Percentiles rank a stretch among this genome's conserved stretches.
Evolutionary conservation across 2,797 vertebrate species (phyloP).

Genomic region (Gallinago stenura): DNA sequence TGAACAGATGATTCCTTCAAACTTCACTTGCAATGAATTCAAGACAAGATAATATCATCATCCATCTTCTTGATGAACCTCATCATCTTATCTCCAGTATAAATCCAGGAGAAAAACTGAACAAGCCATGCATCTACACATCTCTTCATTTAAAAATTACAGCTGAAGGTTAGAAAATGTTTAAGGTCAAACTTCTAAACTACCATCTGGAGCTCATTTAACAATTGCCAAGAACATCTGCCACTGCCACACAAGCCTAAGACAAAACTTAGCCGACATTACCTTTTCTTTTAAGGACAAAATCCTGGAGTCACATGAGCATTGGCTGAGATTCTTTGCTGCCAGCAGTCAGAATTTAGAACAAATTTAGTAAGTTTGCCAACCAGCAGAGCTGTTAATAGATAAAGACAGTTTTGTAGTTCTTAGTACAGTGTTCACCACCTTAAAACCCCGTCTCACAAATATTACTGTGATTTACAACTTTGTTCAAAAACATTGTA

Average conservation of each 20-base stretch:
- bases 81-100: slow-evolving; percentile 46
- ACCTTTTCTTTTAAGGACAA: slow-evolving; percentile 43
- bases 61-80: slow-evolving; percentile 65
- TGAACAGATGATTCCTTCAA: slow-evolving; percentile 68
- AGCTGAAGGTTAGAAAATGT: slow-evolving; percentile 65
- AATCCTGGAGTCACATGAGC: neutral
- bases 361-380: neutral
- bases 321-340: neutral
- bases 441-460: neutral
- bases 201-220: slow-evolving; percentile 71
- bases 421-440: neutral
- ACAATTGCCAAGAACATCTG: slow-evolving; percentile 66
- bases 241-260: neutral
- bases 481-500: rapidly evolving
- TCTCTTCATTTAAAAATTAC: slow-evolving; percentile 62
- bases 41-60: slow-evolving; percentile 65
- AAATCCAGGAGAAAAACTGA: slow-evolving; percentile 40
- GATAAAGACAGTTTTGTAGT: neutral
- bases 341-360: neutral
- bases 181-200: slow-evolving; percentile 63
- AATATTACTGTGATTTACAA: neutral
- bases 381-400: neutral
- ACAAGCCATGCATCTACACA: slow-evolving; percentile 21
- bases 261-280: slow-evolving; percentile 14
- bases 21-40: slow-evolving; percentile 42